A percentile compares a stretch with the other conserved stretches of the same genome.
Conservation (phyloP, 2,888 invertebrate species). For the Rugalucina vietnamica region DNA sequence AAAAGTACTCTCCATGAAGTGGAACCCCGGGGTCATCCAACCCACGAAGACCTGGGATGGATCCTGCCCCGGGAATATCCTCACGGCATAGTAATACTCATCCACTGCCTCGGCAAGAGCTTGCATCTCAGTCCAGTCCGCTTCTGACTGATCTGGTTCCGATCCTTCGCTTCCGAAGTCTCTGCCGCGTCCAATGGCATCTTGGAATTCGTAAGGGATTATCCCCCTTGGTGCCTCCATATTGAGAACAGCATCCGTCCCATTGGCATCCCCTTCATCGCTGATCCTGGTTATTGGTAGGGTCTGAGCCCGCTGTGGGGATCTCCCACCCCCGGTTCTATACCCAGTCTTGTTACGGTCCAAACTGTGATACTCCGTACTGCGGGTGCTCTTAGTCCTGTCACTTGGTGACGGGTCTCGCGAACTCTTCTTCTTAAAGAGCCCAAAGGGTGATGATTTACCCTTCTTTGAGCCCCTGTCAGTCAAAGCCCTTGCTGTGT, state of each 20-base stretch:
- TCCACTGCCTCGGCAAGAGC: constrained; percentile 88
- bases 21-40: constrained; percentile 99
- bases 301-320: constrained; percentile 58
- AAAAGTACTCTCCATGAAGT: constrained; percentile 80
- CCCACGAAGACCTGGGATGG: constrained; percentile 98
- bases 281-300: constrained; percentile 63
- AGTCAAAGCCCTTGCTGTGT: constrained; percentile 62
- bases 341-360: constrained; percentile 68
- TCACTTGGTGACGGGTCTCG: constrained; percentile 78
- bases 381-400: constrained; percentile 67
- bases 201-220: constrained; percentile 80
- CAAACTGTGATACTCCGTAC: constrained; percentile 75
- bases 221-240: constrained; percentile 74
- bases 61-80: constrained; percentile 97
- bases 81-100: constrained; percentile 96
- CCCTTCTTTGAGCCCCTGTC: constrained; percentile 68
- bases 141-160: constrained; percentile 78
- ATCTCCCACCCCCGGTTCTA: constrained; percentile 51
- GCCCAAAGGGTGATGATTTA: constrained; percentile 93
- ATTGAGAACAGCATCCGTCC: constrained; percentile 60
- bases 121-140: constrained; percentile 80
- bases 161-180: constrained; percentile 76
- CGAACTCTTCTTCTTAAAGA: constrained; percentile 86
- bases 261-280: constrained; percentile 64
- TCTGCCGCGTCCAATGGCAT: constrained; percentile 71